phyloP scores from a whole-genome alignment of 2,888 invertebrate species.

The Oscheius sp. region DNA sequence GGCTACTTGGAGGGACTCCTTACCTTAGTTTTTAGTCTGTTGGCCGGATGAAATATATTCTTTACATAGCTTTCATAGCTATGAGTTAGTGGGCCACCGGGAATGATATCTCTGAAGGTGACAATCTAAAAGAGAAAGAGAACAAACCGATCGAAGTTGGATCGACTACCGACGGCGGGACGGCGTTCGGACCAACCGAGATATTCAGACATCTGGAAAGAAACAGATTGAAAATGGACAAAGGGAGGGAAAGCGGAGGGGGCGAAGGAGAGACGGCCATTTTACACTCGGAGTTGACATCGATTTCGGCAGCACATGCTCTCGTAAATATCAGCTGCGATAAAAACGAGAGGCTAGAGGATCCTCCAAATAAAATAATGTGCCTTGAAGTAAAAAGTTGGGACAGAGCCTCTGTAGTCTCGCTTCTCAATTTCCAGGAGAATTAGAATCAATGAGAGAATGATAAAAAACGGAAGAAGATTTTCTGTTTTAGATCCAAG shows the following conservation, averaged over 20 bases:
- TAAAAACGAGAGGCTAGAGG: not conserved
- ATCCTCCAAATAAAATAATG: not conserved
- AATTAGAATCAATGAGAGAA: not conserved
- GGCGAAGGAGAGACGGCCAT: not conserved
- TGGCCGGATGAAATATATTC: conserved; percentile 58
- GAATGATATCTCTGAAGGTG: not conserved
- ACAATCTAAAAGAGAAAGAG: not conserved
- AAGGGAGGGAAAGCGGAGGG: conserved; percentile 8
- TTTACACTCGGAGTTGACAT: conserved; percentile 5
- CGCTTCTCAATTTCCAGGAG: too few species aligned
- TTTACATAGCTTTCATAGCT: conserved; percentile 63
- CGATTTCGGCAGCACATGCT: conserved; percentile 14
- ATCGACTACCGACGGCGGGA: conserved; percentile 38
- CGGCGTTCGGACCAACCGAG: conserved; percentile 64
- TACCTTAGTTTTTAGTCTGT: conserved; percentile 38
- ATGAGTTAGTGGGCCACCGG: conserved; percentile 58
- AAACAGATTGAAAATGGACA: not conserved
- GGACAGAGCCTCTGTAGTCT: not conserved
- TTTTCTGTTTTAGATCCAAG: conserved; percentile 35
- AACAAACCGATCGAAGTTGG: conserved; percentile 36
- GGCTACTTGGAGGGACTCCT: not conserved
- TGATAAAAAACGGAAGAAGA: not conserved
- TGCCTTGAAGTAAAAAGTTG: not conserved
- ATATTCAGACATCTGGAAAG: conserved; percentile 60
- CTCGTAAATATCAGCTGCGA: conserved; percentile 26